Percentiles rank a stretch among this genome's conserved stretches.
These are phyloP conservation scores for Brachyhypopomus gauderio DNA, from an alignment of 2,113 vertebrate genomes.

Conservation along the genomic window DNA sequence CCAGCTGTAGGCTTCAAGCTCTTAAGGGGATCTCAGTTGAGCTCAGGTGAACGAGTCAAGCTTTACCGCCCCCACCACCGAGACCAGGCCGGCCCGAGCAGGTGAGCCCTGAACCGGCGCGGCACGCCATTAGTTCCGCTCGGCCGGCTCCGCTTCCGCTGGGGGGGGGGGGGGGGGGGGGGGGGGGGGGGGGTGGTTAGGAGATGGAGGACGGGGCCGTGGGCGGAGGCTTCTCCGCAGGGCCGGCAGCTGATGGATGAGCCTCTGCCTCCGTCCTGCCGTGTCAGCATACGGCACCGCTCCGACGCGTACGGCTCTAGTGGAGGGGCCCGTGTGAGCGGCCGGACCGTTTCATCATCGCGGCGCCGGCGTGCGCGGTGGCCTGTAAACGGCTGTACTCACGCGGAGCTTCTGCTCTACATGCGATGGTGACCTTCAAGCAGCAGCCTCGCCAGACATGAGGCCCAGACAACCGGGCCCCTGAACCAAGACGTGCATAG, in stretches of 20 bases:
- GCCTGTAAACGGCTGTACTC: slow-evolving; percentile 20
- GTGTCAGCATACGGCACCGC: slow-evolving; percentile 38
- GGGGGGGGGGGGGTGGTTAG: too few species aligned
- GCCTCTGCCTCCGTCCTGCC: slow-evolving; percentile 24
- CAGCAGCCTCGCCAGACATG: background rate
- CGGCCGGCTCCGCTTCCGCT: slow-evolving; percentile 38
- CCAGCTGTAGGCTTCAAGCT: slow-evolving; percentile 18
- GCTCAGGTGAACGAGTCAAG: background rate
- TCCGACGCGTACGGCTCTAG: slow-evolving; percentile 29
- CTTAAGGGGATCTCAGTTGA: background rate
- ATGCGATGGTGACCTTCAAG: background rate
- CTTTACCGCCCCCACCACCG: background rate
- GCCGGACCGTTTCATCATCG: slow-evolving; percentile 25
- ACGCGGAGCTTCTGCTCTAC: slow-evolving; percentile 3
- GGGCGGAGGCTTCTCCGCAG: slow-evolving; percentile 6
- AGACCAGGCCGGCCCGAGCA: background rate
- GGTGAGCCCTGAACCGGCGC: slow-evolving; percentile 14
- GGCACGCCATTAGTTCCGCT: slow-evolving; percentile 49
- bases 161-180: too few species aligned
- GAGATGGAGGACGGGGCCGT: slow-evolving; percentile 1
- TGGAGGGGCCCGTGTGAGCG: slow-evolving; percentile 15
- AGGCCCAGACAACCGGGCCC: background rate
- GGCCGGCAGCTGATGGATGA: slow-evolving; percentile 33
- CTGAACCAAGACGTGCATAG: background rate
- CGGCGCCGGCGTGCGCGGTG: background rate